Conservation (phyloP, 2,113 vertebrate species). For the Manacus vitellinus region DNA sequence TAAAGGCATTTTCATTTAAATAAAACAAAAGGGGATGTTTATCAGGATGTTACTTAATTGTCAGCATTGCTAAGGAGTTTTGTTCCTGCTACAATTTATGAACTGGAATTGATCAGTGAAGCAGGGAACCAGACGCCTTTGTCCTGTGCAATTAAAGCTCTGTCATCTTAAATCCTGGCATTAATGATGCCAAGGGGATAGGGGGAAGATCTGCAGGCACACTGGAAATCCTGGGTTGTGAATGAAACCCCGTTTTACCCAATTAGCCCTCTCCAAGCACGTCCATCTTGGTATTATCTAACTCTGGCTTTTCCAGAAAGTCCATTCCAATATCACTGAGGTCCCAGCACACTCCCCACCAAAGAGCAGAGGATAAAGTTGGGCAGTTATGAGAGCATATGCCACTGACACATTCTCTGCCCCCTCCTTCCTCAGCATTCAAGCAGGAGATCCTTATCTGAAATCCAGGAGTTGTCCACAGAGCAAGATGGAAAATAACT, state of each 20-base stretch:
- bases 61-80: slow-evolving; percentile 55
- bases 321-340: neutral
- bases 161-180: slow-evolving; percentile 29
- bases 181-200: neutral
- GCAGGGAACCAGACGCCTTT: slow-evolving; percentile 6
- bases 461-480: neutral
- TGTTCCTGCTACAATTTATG: slow-evolving; percentile 55
- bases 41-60: slow-evolving; percentile 73
- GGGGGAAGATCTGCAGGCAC: neutral
- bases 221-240: neutral
- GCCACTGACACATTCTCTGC: neutral
- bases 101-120: slow-evolving; percentile 41
- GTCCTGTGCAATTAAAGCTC: slow-evolving; percentile 45
- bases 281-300: neutral
- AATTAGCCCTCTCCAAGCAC: neutral
- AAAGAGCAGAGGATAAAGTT: neutral
- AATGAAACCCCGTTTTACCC: neutral
- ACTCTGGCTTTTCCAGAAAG: neutral
- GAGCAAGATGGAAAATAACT: neutral
- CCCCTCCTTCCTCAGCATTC: neutral
- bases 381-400: too few relatives aligned
- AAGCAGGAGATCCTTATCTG: neutral
- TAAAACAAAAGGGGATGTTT: slow-evolving; percentile 69
- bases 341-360: neutral
- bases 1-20: slow-evolving; percentile 70